Evolutionary conservation across 1,140 invertebrate genomes (phyloP).

Genomic region (Drosophila parabipectinata): DNA sequence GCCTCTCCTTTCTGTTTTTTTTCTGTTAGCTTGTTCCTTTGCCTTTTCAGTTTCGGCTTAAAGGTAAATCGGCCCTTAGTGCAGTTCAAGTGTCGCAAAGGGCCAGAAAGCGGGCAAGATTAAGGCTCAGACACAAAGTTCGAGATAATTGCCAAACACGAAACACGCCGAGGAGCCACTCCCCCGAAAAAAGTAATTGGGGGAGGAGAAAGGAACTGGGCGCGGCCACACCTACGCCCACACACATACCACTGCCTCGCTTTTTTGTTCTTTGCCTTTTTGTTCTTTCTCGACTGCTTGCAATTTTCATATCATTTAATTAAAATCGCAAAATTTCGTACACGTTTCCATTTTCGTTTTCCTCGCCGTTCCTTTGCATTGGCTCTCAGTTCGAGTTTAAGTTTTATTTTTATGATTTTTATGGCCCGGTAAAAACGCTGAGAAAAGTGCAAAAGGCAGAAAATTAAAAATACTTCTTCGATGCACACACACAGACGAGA

Average conservation of each 20-base stretch:
- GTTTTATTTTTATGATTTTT: constrained; percentile 79
- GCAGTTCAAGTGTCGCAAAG: constrained; percentile 52
- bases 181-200: not conserved
- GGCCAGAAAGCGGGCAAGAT: constrained; percentile 11
- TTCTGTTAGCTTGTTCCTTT: not conserved
- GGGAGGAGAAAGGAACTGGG: constrained; percentile 32
- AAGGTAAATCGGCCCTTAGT: constrained; percentile 6
- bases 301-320: constrained; percentile 82
- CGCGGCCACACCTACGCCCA: constrained; percentile 48
- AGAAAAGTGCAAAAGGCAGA: constrained; percentile 77
- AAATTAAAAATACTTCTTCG: constrained; percentile 80
- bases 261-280: constrained; percentile 16
- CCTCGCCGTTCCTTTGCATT: constrained; percentile 39
- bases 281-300: constrained; percentile 57
- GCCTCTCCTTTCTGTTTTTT: constrained; percentile 5
- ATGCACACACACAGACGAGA: constrained; percentile 34
- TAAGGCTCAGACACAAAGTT: constrained; percentile 29
- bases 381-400: constrained; percentile 33
- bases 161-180: constrained; percentile 37
- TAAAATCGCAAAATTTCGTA: constrained; percentile 82
- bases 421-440: constrained; percentile 72
- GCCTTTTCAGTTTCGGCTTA: constrained; percentile 1
- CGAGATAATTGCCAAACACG: constrained; percentile 51
- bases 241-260: constrained; percentile 7
- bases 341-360: constrained; percentile 77